Base-by-base conservation (phyloP, 2,888 invertebrate genomes). In the Slavum lentiscoides region DNA sequence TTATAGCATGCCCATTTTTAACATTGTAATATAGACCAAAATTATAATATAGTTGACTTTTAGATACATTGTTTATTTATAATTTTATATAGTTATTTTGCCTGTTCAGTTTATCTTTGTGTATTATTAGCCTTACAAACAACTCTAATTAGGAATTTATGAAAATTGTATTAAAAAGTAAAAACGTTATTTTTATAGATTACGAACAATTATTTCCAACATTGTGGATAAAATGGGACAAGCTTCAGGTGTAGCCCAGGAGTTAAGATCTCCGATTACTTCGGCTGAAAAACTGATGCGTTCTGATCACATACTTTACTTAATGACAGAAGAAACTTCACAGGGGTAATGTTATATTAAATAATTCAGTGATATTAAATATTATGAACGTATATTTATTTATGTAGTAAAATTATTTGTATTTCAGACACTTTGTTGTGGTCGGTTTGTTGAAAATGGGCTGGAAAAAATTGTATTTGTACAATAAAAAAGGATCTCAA, bases 401-500 rank as follows among this genome's bases (percentile, higher is more conserved):
- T 30, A 49, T 37, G 11, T 21, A n/a, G 0, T 59, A 8, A 23
- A 37, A 55, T 43, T 39, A 58, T 30, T 1, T 64, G n/a, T 30
- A 73, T 70, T 70, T 49, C 37, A 76, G 82, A 64, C 30, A 81
- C 73, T 69, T 75, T 61, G 76, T 66, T 58, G 92, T 93, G n/a
- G 90, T 95, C 68, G 98, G 97, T 0, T 88, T 97, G 85, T 88
- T 98, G 83, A 98, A 97, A 88, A 91, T 96, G 70, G 97, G 98
- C 53, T 89, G 89, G 83, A 98, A 98, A 88, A 93, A 93, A 85
- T 88, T 98, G 74, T 98, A 94, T 88, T 90, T 98, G 74, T 92
- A 92, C 86, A 93, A 95, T 86, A 89, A 90, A 84, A 87, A 88
- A 80, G 92, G 92, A 21, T 88, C 88, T 74, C 91, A 93, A 84